Evolutionary conservation across 2,797 vertebrate genomes (phyloP), one percentile per base, ranked within the genome.

Genomic region (Alauda arvensis): DNA sequence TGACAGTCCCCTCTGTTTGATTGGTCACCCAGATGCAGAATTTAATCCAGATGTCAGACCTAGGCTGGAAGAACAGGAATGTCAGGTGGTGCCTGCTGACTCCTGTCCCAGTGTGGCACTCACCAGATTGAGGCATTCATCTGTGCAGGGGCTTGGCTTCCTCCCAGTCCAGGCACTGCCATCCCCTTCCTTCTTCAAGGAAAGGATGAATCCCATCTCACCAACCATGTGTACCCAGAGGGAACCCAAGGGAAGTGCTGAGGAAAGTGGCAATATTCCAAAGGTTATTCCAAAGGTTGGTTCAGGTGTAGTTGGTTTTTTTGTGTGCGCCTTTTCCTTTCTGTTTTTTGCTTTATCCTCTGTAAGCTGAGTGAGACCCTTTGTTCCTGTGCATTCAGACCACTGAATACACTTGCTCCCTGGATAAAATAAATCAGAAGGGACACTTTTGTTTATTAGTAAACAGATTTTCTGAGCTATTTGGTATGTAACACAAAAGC

Each of bases 81-180:
- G 14, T 49, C 16, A 14, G 12, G 24, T 45, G 16, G 9, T n/a
- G 14, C 26, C 24, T 0, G 1, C 12, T 24, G 25, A 48, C 1
- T 4, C 2, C 48, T 29, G 37, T 37, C 12, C 10, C 53, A 4
- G 1, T 4, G 48, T 19, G 21, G 7, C 14, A 18, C 20, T 42
- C 51, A 31, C 31, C n/a, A 18, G n/a, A 5, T 7, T 46, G 28
- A 31, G 45, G 19, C 1, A 8, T 10, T 71, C 11, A 3, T 1
- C 16, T 29, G 39, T 1, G 1, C 1, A 2, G 33, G 0, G 2
- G 6, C 18, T 19, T 8, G 8, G 3, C 31, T 68, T 46, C 39
- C 15, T 74, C 26, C 33, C 16, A 10, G 8, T 9, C 19, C 65
- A 51, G 13, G 10, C 12, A 17, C 9, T 45, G 45, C 2, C 1